Evolutionary conservation across 35 echinoderm and acorn worm genomes (phyloP).

Genomic region (Strongylocentrotus purpuratus): DNA sequence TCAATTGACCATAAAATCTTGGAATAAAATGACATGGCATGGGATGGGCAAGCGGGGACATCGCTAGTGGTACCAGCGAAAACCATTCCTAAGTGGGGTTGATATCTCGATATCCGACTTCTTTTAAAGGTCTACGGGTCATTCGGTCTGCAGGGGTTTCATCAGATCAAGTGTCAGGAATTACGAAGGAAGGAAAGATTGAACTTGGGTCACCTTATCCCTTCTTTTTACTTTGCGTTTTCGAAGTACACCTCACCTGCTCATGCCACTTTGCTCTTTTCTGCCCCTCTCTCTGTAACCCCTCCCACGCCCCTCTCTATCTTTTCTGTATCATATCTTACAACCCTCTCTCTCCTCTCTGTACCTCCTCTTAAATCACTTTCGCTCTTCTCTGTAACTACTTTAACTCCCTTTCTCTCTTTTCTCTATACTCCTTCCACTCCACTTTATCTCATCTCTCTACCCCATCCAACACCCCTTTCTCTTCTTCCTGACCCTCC

Average conservation of each 20-base stretch:
- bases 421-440: neutral
- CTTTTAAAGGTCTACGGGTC: neutral
- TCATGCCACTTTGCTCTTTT: neutral
- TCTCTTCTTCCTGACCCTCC: neutral
- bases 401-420: no score
- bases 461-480: neutral
- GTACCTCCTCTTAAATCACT: no score
- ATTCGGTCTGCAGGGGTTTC: neutral
- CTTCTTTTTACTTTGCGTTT: neutral
- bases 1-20: neutral
- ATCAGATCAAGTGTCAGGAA: neutral
- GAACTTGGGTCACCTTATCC: neutral
- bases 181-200: neutral
- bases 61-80: neutral
- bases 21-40: neutral
- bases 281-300: neutral
- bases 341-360: neutral
- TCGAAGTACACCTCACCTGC: neutral
- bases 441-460: neutral
- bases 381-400: no score
- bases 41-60: neutral
- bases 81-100: neutral
- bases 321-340: neutral
- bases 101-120: neutral
- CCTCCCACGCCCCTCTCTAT: neutral